Evolutionary conservation across 2,113 vertebrate genomes (phyloP).

Genomic region (Ictalurus furcatus): DNA sequence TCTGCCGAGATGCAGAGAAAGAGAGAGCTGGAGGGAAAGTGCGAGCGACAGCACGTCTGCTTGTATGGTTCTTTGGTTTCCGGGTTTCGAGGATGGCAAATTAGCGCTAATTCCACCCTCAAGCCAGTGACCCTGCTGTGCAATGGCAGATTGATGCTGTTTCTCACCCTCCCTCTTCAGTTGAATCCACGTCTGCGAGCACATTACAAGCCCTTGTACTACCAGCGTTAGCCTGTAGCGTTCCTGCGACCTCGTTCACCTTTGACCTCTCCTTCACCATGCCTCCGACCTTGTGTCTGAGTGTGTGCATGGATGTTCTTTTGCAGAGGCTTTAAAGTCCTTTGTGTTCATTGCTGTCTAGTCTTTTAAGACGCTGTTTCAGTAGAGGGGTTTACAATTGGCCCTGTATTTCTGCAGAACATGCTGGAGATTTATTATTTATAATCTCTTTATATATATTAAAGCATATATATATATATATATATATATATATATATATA

Average conservation of each 20-base stretch:
- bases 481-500: neutral
- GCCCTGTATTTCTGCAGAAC: constrained; percentile 6
- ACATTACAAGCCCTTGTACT: constrained; percentile 46
- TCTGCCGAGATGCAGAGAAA: neutral
- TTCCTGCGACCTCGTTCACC: constrained; percentile 38
- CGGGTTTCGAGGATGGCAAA: neutral
- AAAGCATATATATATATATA: neutral
- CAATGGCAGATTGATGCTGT: constrained; percentile 21
- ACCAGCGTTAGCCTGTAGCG: constrained; percentile 42
- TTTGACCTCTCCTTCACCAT: constrained; percentile 47
- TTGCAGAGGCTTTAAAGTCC: constrained; percentile 41
- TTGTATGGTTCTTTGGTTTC: constrained; percentile 17
- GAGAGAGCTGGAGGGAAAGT: constrained; percentile 22
- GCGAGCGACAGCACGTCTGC: constrained; percentile 19
- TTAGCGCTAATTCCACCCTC: constrained; percentile 39
- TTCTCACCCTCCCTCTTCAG: constrained; percentile 19
- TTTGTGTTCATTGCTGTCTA: constrained; percentile 26
- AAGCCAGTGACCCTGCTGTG: constrained; percentile 40
- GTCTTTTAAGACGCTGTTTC: neutral
- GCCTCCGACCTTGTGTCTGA: constrained; percentile 41
- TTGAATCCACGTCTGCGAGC: neutral
- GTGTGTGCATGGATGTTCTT: constrained; percentile 38
- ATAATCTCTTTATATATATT: neutral
- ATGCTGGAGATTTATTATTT: neutral
- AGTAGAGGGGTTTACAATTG: constrained; percentile 7